Evolutionary conservation across 1,140 invertebrate species (phyloP).

Genomic region (Trichonephila inaurata): DNA sequence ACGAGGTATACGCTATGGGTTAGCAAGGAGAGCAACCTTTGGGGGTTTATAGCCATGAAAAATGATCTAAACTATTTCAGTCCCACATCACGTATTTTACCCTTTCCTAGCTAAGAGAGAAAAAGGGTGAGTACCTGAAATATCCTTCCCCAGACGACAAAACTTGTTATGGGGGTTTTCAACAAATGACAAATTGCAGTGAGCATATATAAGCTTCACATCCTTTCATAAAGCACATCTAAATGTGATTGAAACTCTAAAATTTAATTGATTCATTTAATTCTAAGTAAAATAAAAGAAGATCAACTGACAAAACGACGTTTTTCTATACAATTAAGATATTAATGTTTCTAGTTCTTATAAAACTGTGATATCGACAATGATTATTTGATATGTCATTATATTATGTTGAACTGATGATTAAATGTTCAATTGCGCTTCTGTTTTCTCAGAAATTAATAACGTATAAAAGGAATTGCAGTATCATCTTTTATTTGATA

Average conservation of each 20-base stretch:
- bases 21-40: constrained; percentile 1
- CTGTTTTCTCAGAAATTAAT: too few relatives aligned
- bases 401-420: too few relatives aligned
- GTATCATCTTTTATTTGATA: too few relatives aligned
- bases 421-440: too few relatives aligned
- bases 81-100: constrained; percentile 64
- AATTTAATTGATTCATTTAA: too few relatives aligned
- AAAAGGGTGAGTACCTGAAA: constrained; percentile 34
- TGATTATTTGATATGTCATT: too few relatives aligned
- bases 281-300: too few relatives aligned
- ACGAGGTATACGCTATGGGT: neutral
- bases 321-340: too few relatives aligned
- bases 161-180: constrained; percentile 47
- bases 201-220: neutral
- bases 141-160: constrained; percentile 41
- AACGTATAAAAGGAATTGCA: too few relatives aligned
- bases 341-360: too few relatives aligned
- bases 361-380: too few relatives aligned
- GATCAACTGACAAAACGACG: too few relatives aligned
- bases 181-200: constrained; percentile 15
- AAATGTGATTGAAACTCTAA: neutral
- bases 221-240: neutral
- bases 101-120: constrained; percentile 43
- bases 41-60: constrained; percentile 62
- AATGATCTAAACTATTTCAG: constrained; percentile 58